These are phyloP conservation scores for Lapara coniferarum DNA, from an alignment of 2,888 invertebrate species.

Conservation along the genomic window DNA sequence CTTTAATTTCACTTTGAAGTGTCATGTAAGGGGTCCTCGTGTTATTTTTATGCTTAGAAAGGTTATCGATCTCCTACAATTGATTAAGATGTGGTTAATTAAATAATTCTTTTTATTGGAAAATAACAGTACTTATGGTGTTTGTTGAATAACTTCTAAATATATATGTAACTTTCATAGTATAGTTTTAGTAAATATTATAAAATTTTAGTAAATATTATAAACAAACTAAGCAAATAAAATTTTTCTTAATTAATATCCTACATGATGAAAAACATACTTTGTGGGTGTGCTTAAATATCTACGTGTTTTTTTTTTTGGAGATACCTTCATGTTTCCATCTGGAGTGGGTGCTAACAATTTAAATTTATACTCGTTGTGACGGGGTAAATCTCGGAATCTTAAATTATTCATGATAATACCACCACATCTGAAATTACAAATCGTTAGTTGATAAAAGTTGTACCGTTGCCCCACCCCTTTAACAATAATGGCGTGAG, in stretches of 20 bases:
- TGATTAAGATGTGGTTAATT: constrained; percentile 12
- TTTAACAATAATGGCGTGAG: neutral
- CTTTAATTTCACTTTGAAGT: constrained; percentile 29
- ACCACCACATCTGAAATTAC: constrained; percentile 50
- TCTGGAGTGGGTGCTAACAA: constrained; percentile 38
- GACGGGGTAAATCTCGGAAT: constrained; percentile 37
- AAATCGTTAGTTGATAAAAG: neutral
- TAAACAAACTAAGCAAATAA: too few species aligned
- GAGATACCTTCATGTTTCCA: constrained; percentile 28
- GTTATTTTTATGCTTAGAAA: constrained; percentile 38
- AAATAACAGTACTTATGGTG: too few species aligned
- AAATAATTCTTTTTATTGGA: too few species aligned
- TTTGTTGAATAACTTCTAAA: too few species aligned
- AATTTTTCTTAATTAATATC: too few species aligned
- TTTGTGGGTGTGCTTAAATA: too few species aligned
- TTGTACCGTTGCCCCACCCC: neutral
- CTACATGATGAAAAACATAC: too few species aligned
- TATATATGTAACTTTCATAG: too few species aligned
- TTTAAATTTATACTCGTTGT: constrained; percentile 32
- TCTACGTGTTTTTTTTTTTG: neutral
- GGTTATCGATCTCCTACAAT: constrained; percentile 36
- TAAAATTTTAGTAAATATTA: too few species aligned
- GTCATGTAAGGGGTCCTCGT: constrained; percentile 39
- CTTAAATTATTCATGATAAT: constrained; percentile 42
- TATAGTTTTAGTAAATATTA: too few species aligned